Base-by-base conservation (phyloP, 2,888 invertebrate species). In the Branchellion lobata region DNA sequence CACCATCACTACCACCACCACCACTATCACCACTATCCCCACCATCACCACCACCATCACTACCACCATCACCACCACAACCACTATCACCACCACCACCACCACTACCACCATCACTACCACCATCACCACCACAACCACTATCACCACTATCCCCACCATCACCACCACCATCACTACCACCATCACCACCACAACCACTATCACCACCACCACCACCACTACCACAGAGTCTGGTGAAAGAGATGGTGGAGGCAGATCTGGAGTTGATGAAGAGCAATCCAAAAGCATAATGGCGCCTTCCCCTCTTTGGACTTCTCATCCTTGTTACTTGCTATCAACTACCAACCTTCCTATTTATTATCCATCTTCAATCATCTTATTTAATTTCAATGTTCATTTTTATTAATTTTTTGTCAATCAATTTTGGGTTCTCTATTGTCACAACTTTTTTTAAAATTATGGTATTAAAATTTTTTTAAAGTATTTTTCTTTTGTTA, bases 211-310 rank as follows among this genome's bases (percentile, higher is more conserved):
- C 65, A 29, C 21, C 65, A 29, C 21, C 65, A 21, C 21, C 65
- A 29, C 21, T 21, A 29, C 21, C 65, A 65, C 88, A 91, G 85
- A 91, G 92, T 86, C 90, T 99, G 69, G 96, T 98, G 1, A 91
- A 92, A 84, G 97, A 97, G 86, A 98, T 98, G 98, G 92, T 98
- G 90, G 91, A 91, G 40, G 91, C 94, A 0, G 98, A 98, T 88
- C 90, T 98, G 53, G 91, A 90, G 84, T 89, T 98, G 80, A 98
- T 98, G 97, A 92, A 91, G 86, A 91, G 90, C 83, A 93, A 98
- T 89, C 96, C 97, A 3, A 90, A 91, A 84, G 97, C 97, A 82
- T 97, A 83, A 68, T 51, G 14, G 18, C 57, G 65, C 11, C n/a
- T 40, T 34, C 74, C 27, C 34, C n/a, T n/a, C n/a, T n/a, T n/a